A percentile compares a stretch with the other conserved stretches of the same genome.
phyloP scores from a whole-genome alignment of 2,797 vertebrate species.

The Myotis findleyi region DNA sequence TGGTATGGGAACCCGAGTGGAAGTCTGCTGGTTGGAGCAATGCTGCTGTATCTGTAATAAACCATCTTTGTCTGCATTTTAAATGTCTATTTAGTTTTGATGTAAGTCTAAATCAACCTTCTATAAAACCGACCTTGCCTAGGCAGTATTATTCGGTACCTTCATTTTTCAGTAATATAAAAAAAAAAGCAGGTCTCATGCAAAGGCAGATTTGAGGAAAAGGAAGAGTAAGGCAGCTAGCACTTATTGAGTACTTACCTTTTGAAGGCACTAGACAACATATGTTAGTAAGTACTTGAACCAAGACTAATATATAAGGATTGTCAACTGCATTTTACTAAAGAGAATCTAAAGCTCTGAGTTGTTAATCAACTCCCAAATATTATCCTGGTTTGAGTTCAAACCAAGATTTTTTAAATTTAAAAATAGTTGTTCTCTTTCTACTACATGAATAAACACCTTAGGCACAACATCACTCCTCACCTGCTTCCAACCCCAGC shows the following conservation, averaged over 20 bases:
- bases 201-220: not conserved
- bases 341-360: not conserved
- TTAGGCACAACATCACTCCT: not conserved
- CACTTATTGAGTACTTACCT: not conserved
- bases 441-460: not conserved
- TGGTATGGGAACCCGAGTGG: not conserved
- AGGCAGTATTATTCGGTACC: not conserved
- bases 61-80: not conserved
- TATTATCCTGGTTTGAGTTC: not conserved
- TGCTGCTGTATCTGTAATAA: not conserved
- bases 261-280: not conserved
- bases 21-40: not conserved
- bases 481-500: fast-evolving
- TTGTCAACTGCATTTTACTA: not conserved
- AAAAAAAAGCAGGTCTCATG: not conserved
- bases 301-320: not conserved
- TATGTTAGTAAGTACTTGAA: not conserved
- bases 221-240: not conserved
- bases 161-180: not conserved
- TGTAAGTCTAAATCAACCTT: not conserved
- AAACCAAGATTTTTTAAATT: not conserved
- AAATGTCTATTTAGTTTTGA: not conserved
- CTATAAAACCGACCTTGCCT: not conserved
- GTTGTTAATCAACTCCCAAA: not conserved
- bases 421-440: not conserved